A percentile compares a stretch with the other conserved stretches of the same genome.
These are phyloP conservation scores for Lycodopsis pacificus DNA, from an alignment of 2,797 vertebrate species.

Conservation along the genomic window DNA sequence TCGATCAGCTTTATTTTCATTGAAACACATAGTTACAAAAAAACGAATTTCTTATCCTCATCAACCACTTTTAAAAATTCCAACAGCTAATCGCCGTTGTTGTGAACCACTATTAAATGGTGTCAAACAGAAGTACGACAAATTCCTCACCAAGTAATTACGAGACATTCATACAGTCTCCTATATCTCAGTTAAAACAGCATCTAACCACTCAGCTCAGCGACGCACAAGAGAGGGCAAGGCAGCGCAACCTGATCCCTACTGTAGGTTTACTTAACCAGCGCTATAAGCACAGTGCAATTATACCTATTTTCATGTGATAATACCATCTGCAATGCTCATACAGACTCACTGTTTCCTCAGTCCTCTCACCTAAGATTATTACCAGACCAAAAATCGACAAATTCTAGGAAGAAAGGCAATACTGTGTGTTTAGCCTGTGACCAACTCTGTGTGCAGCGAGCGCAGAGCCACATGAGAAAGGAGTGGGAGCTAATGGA, in stretches of 20 bases:
- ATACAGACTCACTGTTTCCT: conserved; percentile 59
- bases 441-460: conserved; percentile 49
- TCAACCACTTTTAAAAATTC: neutral
- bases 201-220: conserved; percentile 40
- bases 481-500: conserved; percentile 65
- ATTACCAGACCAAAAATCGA: conserved; percentile 72
- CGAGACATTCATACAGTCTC: conserved; percentile 52
- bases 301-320: conserved; percentile 75
- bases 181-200: conserved; percentile 58
- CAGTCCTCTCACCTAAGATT: conserved; percentile 62
- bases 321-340: conserved; percentile 69
- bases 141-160: conserved; percentile 48
- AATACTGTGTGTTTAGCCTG: conserved; percentile 76
- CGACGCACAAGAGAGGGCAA: conserved; percentile 56
- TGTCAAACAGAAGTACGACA: conserved; percentile 52
- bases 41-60: neutral
- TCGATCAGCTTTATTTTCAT: neutral
- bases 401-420: conserved; percentile 63
- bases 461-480: conserved; percentile 62
- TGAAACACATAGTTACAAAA: neutral
- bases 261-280: conserved; percentile 72
- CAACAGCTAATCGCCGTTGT: conserved; percentile 1
- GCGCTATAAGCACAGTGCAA: conserved; percentile 64
- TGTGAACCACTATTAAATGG: conserved; percentile 13
- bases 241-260: conserved; percentile 57